These are phyloP conservation scores for Ametastegia equiseti DNA, from an alignment of 2,888 invertebrate species.

Conservation along the genomic window DNA sequence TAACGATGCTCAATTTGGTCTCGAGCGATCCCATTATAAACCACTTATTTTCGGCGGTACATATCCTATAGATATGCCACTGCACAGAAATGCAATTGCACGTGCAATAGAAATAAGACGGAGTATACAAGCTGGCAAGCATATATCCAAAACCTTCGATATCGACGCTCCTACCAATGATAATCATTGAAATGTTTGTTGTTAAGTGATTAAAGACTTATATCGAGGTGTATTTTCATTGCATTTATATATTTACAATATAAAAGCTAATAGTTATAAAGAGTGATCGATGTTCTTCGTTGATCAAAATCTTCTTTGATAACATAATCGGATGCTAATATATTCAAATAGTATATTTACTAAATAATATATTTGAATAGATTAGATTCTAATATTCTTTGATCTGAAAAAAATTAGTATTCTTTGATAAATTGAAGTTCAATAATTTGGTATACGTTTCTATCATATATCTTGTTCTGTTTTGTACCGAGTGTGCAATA, in stretches of 20 bases:
- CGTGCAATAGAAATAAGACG: conserved; percentile 51
- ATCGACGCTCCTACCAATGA: conserved; percentile 77
- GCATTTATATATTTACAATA: background rate
- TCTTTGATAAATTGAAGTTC: background rate
- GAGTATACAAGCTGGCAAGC: conserved; percentile 53
- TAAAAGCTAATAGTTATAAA: background rate
- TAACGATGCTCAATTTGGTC: conserved; percentile 55
- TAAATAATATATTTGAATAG: background rate
- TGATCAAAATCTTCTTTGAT: background rate
- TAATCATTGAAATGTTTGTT: conserved; percentile 31
- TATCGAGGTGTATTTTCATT: background rate
- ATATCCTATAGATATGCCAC: conserved; percentile 89
- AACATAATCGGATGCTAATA: background rate
- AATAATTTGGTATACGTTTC: background rate
- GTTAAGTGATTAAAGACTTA: background rate
- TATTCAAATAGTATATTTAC: background rate
- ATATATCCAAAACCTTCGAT: conserved; percentile 75
- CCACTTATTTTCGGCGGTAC: conserved; percentile 91
- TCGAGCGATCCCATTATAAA: conserved; percentile 74
- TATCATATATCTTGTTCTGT: background rate
- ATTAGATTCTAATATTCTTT: conserved; percentile 1
- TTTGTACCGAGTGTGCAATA: conserved; percentile 10
- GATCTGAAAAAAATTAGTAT: background rate
- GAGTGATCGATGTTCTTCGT: background rate
- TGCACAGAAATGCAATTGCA: conserved; percentile 55